Evolutionary conservation across 1,140 invertebrate genomes (phyloP).

Genomic region (Triops cancriformis): DNA sequence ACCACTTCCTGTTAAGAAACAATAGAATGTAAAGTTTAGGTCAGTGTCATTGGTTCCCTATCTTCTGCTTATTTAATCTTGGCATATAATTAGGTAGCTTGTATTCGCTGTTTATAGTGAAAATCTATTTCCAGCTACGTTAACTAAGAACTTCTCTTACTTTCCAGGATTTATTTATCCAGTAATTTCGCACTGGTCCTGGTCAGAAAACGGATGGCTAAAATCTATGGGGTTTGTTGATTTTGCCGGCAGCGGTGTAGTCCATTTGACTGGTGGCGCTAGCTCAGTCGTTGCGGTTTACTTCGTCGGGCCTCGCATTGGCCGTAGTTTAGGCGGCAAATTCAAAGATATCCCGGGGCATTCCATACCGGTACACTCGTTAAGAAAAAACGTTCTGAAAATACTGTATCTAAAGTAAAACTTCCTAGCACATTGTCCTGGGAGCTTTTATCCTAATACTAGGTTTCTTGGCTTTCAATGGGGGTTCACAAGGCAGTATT

Average conservation of each 20-base stretch:
- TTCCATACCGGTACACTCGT: slow-evolving; percentile 42
- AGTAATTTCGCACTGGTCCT: slow-evolving; percentile 49
- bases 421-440: slow-evolving; percentile 38
- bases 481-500: slow-evolving; percentile 41
- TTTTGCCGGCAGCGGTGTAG: slow-evolving; percentile 42
- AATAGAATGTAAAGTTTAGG: not conserved
- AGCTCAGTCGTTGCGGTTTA: slow-evolving; percentile 46
- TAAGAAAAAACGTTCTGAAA: not conserved
- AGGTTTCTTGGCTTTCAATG: slow-evolving; percentile 46
- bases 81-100: not conserved
- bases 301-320: slow-evolving; percentile 44
- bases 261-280: slow-evolving; percentile 48
- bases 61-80: not conserved
- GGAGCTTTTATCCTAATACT: slow-evolving; percentile 46
- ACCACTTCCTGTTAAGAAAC: too few species aligned
- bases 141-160: not conserved
- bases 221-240: slow-evolving; percentile 36
- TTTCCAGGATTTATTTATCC: slow-evolving; percentile 48
- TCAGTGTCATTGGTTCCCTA: not conserved
- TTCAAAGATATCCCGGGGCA: slow-evolving; percentile 42
- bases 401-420: not conserved
- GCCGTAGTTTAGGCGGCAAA: slow-evolving; percentile 37
- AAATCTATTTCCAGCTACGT: not conserved
- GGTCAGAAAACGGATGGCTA: slow-evolving; percentile 43
- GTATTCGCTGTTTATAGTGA: not conserved